Conservation (phyloP, 2,113 vertebrate genomes). For the Corydoras sp. region DNA sequence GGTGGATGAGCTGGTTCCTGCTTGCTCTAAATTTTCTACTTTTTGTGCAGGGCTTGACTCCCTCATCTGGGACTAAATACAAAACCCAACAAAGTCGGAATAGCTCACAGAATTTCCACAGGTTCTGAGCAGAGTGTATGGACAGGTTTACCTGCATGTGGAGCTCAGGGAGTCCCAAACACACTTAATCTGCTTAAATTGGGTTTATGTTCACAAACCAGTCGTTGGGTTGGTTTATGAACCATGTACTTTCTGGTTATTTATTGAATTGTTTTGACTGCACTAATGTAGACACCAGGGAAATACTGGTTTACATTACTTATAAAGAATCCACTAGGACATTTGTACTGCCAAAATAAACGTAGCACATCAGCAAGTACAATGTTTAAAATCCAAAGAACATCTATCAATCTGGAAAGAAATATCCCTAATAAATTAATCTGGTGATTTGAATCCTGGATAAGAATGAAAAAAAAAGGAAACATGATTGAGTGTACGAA, state of each 20-base stretch:
- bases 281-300: no score
- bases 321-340: no score
- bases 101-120: conserved; percentile 62
- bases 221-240: no score
- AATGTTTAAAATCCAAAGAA: not conserved
- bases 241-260: no score
- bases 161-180: no score
- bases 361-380: no score
- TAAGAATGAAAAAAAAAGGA: not conserved
- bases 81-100: conserved; percentile 72
- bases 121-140: conserved; percentile 14
- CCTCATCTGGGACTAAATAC: conserved; percentile 76
- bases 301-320: no score
- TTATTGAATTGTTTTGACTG: no score
- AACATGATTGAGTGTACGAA: conserved; percentile 41
- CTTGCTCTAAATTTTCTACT: conserved; percentile 73
- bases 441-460: not conserved
- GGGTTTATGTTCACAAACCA: no score
- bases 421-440: no score
- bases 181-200: no score
- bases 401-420: not conserved
- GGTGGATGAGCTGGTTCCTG: conserved; percentile 72
- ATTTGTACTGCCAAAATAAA: no score
- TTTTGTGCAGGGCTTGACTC: conserved; percentile 68
- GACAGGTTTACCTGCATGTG: not conserved